These are phyloP conservation scores for Agelaius tricolor DNA, from an alignment of 2,113 vertebrate genomes.

Conservation along the genomic window DNA sequence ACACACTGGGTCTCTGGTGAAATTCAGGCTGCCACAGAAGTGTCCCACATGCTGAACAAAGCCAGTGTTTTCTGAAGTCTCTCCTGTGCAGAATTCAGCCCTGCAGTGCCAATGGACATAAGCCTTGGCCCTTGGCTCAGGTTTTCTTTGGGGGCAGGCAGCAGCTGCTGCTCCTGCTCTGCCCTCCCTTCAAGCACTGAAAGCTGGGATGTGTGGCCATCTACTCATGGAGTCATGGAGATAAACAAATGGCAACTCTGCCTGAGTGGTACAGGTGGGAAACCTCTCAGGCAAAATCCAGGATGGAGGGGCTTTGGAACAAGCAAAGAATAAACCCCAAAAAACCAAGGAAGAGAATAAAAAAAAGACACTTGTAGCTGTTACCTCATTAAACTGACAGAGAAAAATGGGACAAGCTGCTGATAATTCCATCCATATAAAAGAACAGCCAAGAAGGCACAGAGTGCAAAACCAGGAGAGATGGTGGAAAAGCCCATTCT, in stretches of 20 bases:
- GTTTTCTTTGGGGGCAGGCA: neutral
- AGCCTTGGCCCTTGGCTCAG: neutral
- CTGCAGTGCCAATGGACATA: neutral
- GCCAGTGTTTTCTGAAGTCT: neutral
- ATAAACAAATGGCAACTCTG: neutral
- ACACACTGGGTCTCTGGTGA: rapidly evolving
- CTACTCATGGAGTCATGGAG: neutral
- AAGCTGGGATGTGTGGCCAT: neutral
- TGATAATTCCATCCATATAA: neutral
- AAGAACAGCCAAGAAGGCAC: neutral
- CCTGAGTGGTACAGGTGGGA: neutral
- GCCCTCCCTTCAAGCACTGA: neutral
- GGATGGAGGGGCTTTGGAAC: neutral
- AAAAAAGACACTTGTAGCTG: neutral
- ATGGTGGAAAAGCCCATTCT: neutral
- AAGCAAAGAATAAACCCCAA: neutral
- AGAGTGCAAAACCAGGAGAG: neutral
- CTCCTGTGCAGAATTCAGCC: neutral
- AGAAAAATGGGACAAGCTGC: neutral
- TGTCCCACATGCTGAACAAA: neutral
- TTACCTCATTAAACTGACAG: neutral
- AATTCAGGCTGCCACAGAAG: neutral
- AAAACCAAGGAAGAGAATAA: neutral
- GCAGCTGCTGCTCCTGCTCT: neutral
- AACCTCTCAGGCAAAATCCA: neutral